Conservation (phyloP, 2,888 invertebrate genomes). For the Leptopilina syphax region DNA sequence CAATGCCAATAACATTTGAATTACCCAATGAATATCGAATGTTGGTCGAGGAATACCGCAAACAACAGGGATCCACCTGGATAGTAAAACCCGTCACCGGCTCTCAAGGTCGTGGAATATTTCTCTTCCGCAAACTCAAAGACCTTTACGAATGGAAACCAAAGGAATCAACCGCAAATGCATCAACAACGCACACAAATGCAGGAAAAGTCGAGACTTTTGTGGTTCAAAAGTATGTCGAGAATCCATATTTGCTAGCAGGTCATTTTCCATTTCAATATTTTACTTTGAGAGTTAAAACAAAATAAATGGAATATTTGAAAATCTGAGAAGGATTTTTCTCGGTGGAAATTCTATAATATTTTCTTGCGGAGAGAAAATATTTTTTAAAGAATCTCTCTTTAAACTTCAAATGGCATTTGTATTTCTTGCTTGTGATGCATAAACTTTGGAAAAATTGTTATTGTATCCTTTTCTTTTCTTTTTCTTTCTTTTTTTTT, state of each 20-base stretch:
- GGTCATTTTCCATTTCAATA: constrained; percentile 66
- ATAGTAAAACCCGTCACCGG: constrained; percentile 82
- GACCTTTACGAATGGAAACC: constrained; percentile 71
- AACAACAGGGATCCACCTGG: constrained; percentile 80
- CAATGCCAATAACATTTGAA: constrained; percentile 81
- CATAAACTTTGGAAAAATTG: constrained; percentile 1
- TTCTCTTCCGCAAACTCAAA: constrained; percentile 78
- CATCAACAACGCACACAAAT: neutral
- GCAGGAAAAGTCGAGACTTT: constrained; percentile 68
- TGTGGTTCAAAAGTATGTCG: constrained; percentile 81
- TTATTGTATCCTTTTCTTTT: constrained; percentile 70
- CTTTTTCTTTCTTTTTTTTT: constrained; percentile 49
- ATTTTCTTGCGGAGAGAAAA: neutral
- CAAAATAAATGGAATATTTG: neutral
- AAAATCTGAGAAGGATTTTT: too few species aligned
- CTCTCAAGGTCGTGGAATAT: constrained; percentile 82
- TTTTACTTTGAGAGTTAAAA: neutral
- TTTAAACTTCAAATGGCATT: too few species aligned
- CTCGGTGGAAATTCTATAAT: neutral
- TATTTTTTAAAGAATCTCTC: neutral
- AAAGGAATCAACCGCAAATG: constrained; percentile 55
- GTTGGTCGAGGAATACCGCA: constrained; percentile 81
- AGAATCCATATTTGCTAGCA: constrained; percentile 80
- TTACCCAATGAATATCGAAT: constrained; percentile 81
- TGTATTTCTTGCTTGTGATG: neutral